Conservation (phyloP, 2,797 vertebrate genomes). For the Diplodus sargus region DNA sequence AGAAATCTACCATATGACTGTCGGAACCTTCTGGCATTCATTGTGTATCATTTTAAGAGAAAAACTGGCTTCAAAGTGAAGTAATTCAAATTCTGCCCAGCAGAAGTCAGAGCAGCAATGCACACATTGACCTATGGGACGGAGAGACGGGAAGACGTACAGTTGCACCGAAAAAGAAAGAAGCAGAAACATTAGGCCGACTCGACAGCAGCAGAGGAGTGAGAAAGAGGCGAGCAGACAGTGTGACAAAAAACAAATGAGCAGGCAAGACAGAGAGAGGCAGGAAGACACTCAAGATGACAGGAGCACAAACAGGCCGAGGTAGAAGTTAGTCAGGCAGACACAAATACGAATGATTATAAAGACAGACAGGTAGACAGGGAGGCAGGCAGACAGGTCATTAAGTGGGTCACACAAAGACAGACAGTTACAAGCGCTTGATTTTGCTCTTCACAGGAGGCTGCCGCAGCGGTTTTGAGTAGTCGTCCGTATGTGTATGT, state of each 20-base stretch:
- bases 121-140: conserved; percentile 25
- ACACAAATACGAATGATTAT: conserved; percentile 37
- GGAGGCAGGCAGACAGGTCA: conserved; percentile 43
- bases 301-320: conserved; percentile 51
- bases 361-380: conserved; percentile 34
- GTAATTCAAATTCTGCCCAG: conserved; percentile 12
- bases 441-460: conserved; percentile 71
- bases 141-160: conserved; percentile 25
- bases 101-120: conserved; percentile 18
- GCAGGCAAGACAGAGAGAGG: conserved; percentile 31
- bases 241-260: conserved; percentile 46
- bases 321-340: conserved; percentile 37
- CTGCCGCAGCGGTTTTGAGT: conserved; percentile 38
- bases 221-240: conserved; percentile 29
- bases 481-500: background rate
- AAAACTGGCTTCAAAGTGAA: conserved; percentile 20
- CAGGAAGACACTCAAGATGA: conserved; percentile 34
- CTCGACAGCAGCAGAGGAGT: conserved; percentile 7
- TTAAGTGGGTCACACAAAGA: conserved; percentile 52
- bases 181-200: background rate
- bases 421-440: conserved; percentile 70
- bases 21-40: conserved; percentile 26
- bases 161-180: conserved; percentile 29
- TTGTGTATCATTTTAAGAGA: conserved; percentile 2
- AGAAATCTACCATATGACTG: conserved; percentile 21